Conservation (phyloP, 2,797 vertebrate species). For the Anas bahamensis region DNA sequence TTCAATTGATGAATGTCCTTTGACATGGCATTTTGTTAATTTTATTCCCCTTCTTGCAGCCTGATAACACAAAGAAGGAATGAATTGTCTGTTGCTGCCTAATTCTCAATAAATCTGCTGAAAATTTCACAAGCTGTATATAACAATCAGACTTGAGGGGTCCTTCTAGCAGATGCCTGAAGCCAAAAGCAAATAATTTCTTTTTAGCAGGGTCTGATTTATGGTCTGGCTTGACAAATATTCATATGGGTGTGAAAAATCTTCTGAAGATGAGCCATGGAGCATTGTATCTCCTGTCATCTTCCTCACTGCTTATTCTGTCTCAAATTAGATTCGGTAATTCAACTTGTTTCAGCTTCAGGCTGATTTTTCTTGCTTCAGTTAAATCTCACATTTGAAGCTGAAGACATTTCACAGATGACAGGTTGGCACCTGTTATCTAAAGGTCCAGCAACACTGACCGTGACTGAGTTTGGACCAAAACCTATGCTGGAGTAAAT, state of each 20-base stretch:
- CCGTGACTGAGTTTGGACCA: background rate
- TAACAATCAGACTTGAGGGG: background rate
- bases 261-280: background rate
- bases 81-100: background rate
- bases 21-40: background rate
- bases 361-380: conserved; percentile 17
- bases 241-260: conserved; percentile 8
- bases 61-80: background rate
- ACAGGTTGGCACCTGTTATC: background rate
- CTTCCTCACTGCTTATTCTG: background rate
- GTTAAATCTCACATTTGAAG: background rate
- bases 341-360: conserved; percentile 6
- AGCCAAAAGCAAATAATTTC: background rate
- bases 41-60: background rate
- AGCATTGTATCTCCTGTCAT: background rate
- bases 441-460: background rate
- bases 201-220: background rate
- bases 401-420: background rate
- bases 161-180: background rate
- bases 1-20: background rate
- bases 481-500: background rate
- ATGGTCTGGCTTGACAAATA: background rate
- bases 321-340: conserved; percentile 7
- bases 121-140: background rate
- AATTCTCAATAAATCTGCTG: background rate